Evolutionary conservation across 2,888 invertebrate genomes (phyloP), one percentile per base, ranked within the genome.

Genomic region (Diabrotica balteata): DNA sequence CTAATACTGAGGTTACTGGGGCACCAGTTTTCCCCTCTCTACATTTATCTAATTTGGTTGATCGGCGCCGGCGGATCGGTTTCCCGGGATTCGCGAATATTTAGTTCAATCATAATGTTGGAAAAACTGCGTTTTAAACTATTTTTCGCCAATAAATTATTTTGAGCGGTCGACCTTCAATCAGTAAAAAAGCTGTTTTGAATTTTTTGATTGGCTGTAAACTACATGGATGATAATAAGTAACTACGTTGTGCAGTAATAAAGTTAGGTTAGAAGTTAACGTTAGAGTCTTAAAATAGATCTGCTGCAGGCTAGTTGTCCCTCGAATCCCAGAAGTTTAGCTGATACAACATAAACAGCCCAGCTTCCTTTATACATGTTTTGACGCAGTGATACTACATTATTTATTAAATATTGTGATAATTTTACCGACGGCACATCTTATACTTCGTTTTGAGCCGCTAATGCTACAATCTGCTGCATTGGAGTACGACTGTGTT

Each of bases 391-490:
- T 32, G 22, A 10, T 17, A 22, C 17, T 54, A n/a, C 43, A 5
- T n/a, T 42, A 10, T 11, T 10, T 32, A 54, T 44, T n/a, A n/a
- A 44, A 17, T 57, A 44, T 57, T 45, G 17, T n/a, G 11, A 57
- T 8, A 57, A 57, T 42, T 54, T 43, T n/a, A 43, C 17, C 42
- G 44, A 11, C 17, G 44, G 17, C 6, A 43, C 32, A 32, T 32
- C 32, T 32, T 32, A 49, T 55, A 54, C 8, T 58, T 58, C 2
- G 52, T 57, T 22, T 62, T 63, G 47, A 51, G 63, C 63, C 66
- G 67, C 69, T 63, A 52, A 72, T 72, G 72, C 65, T 72, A 65
- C 66, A 59, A 11, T 67, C 66, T 57, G 67, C 64, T 64, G 62
- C 63, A 42, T 58, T 47, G 57, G 63, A 61, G 43, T 68, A 67